Evolutionary conservation across 2,113 vertebrate genomes (phyloP).

Genomic region (Balaeniceps rex): DNA sequence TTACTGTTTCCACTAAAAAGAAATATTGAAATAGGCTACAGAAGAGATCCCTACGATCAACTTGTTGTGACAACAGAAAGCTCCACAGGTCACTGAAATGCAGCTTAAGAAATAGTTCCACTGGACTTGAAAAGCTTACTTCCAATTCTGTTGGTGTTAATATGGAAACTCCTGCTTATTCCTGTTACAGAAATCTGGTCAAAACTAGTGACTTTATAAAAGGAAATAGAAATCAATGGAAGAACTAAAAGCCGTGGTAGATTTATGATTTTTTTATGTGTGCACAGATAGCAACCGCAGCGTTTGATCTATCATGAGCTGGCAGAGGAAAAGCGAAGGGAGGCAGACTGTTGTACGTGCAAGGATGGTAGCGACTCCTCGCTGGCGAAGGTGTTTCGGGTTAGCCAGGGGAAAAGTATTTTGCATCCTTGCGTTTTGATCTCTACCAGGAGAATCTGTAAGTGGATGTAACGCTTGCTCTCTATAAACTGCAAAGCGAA

Average conservation of each 20-base stretch:
- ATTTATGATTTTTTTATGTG: not conserved
- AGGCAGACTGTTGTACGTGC: not conserved
- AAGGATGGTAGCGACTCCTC: accelerated
- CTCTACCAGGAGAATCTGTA: too few relatives aligned
- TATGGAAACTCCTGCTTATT: not conserved
- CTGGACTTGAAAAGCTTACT: not conserved
- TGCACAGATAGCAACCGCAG: not conserved
- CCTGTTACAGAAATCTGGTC: not conserved
- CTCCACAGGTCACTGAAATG: not conserved
- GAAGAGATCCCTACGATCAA: not conserved
- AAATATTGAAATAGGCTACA: not conserved
- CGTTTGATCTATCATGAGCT: not conserved
- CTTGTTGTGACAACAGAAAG: not conserved
- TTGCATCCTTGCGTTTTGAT: not conserved
- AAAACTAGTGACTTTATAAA: not conserved
- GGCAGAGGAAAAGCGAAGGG: too few relatives aligned
- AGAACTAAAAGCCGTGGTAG: not conserved
- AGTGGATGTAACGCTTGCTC: not conserved
- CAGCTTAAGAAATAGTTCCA: not conserved
- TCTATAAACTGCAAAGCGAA: not conserved
- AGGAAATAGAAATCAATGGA: not conserved
- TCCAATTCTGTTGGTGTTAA: not conserved
- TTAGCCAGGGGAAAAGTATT: not conserved
- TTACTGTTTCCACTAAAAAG: not conserved
- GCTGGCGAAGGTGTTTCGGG: not conserved